Evolutionary conservation across 2,113 vertebrate species (phyloP), one percentile per base, ranked within the genome.

Genomic region (Morone chrysops): DNA sequence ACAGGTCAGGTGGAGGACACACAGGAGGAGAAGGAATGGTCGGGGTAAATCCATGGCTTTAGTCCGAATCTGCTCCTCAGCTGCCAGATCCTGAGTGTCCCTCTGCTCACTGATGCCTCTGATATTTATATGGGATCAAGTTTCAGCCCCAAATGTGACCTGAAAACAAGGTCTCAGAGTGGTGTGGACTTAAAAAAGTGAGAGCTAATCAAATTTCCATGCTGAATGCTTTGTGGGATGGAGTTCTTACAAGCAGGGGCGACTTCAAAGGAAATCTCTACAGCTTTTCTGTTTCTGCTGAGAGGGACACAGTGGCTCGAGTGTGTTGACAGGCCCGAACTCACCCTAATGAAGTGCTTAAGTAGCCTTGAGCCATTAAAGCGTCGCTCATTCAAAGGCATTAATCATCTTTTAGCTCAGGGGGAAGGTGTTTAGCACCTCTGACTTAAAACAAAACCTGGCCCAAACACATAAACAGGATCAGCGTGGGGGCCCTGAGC

Each of bases 121-220:
- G 87, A 77, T 92, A 92, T 93, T 95, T 95, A 95, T 71, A 92
- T 6, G 11, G 38, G 72, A 84, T 82, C 76, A 48, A 47, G 74
- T 81, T 81, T 80, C 80, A 73, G 82, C 47, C 90, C 81, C 87
- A 92, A 85, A 89, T 62, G 85, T 87, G 79, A 84, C 86, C 68
- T 54, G 81, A 79, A 84, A 87, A 59, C 74, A 68, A 88, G 86
- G 76, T 87, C 88, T 85, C 79, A 71, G 68, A 81, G 83, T 83
- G 84, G 83, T 86, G 90, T 70, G 84, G 83, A 73, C 68, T 63
- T 40, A 60, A 67, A 88, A 87, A 81, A 79, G 87, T 62, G 70
- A 81, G 88, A 88, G 86, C 85, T 94, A 94, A 95, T 95, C 93
- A 93, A 88, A 96, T 96, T 94, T 94, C 92, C 92, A 95, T 94